Base-by-base conservation (phyloP, 2,797 vertebrate species). In the Aratinga solstitialis region DNA sequence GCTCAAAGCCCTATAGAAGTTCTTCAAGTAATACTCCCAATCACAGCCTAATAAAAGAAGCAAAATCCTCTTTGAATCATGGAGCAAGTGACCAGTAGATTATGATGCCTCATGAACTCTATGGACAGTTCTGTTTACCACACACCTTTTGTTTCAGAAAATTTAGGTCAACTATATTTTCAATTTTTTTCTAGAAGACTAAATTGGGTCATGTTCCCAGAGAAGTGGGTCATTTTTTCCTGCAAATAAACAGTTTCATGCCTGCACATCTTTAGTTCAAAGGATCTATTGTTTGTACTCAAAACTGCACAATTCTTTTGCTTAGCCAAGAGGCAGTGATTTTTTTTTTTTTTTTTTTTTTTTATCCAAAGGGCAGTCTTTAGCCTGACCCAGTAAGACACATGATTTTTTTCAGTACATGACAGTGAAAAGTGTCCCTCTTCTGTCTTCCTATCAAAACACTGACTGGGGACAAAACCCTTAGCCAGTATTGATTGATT, bases 201-300 rank as follows among this genome's bases (percentile, higher is more conserved):
- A 94, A 97, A 96, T 89, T 97, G 93, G 94, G 96, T 96, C 96
- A 97, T 59, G 66, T 82, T 95, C 77, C 84, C 83, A 68, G 71
- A 94, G 74, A 97, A 97, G 61, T 97, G 95, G 95, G 96, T 97
- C 96, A 95, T 95, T 96, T 97, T 96, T 87, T 72, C 58, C 89
- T 85, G 66, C 73, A 97, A 95, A 95, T 90, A 95, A 97, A 93
- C 90, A 95, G 91, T 94, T 97, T 94, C 95, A 77, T 97, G 90
- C 84, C 74, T 92, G 38, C 38, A 91, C 63, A 96, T 95, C 90
- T 95, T 80, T 94, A 96, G 77, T 96, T 97, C 96, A 97, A 94
- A 95, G 84, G 72, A 63, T 94, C 86, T 91, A 90, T 96, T 97
- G 93, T 97, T 96, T 96, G 93, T 76, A 95, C 84, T 95, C 91